Evolutionary conservation across 2,888 invertebrate species (phyloP).

Genomic region (Onthophagus sagittarius): DNA sequence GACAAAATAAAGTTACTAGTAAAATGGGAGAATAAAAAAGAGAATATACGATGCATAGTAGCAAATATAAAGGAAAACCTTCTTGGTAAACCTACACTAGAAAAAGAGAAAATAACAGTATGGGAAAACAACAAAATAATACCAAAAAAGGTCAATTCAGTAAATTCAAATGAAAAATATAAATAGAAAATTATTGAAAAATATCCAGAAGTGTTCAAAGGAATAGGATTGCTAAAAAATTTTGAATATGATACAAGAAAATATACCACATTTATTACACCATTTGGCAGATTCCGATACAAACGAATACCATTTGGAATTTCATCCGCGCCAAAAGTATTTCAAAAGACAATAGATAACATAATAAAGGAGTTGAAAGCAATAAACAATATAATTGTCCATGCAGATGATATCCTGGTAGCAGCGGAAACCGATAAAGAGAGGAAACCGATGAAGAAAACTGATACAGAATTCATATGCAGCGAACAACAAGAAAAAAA

Average conservation of each 20-base stretch:
- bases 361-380: neutral
- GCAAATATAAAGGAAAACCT: too few relatives aligned
- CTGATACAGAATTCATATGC: too few relatives aligned
- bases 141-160: too few relatives aligned
- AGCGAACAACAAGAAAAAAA: too few relatives aligned
- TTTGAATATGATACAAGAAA: constrained; percentile 27
- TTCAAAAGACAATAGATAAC: constrained; percentile 1
- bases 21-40: too few relatives aligned
- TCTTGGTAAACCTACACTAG: too few relatives aligned
- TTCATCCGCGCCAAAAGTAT: constrained; percentile 25
- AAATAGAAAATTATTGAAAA: neutral
- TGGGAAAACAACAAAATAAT: too few relatives aligned
- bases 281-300: constrained; percentile 25
- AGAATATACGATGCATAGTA: too few relatives aligned
- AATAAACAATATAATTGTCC: neutral
- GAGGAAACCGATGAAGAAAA: too few relatives aligned
- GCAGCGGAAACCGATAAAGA: neutral
- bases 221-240: neutral
- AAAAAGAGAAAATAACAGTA: too few relatives aligned
- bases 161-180: neutral
- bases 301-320: constrained; percentile 25
- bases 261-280: constrained; percentile 27
- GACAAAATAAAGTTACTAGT: too few relatives aligned
- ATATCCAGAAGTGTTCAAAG: neutral
- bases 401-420: neutral